A percentile compares a stretch with the other conserved stretches of the same genome.
Evolutionary conservation across 2,113 vertebrate genomes (phyloP).

Genomic region (Cathartes aura): DNA sequence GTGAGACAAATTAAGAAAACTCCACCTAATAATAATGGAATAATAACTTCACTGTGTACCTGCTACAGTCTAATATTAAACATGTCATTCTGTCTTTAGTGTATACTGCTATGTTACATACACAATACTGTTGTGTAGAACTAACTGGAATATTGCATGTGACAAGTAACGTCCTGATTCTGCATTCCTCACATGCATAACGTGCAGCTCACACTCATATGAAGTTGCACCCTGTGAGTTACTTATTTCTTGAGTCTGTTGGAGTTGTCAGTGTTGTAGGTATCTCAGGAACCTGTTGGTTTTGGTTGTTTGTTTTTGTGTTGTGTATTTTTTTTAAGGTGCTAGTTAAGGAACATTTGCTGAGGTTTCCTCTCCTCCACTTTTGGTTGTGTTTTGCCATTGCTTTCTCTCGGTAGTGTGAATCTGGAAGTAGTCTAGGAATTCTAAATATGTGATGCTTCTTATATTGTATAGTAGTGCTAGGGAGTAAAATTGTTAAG

Average conservation of each 20-base stretch:
- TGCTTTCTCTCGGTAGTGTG: background rate
- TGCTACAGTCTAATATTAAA: background rate
- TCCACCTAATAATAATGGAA: background rate
- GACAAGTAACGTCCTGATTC: background rate
- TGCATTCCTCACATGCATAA: background rate
- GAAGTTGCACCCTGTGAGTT: background rate
- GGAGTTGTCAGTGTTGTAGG: fast-evolving
- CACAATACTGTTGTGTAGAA: background rate
- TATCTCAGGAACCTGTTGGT: background rate
- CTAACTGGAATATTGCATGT: background rate
- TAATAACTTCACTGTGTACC: background rate
- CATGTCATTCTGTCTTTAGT: fast-evolving
- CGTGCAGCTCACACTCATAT: fast-evolving
- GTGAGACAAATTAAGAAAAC: background rate
- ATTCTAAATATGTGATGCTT: background rate
- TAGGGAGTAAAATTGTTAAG: background rate
- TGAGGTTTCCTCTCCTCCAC: background rate
- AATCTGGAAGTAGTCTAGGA: background rate
- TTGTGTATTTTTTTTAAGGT: background rate
- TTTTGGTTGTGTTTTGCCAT: background rate
- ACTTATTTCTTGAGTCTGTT: background rate
- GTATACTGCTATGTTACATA: background rate
- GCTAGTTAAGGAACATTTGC: background rate
- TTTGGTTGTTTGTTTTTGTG: background rate
- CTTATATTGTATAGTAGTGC: background rate